A percentile compares a stretch with the other conserved stretches of the same genome.
Conservation (phyloP, 1,140 invertebrate genomes). For the Adoxophyes honmai region DNA sequence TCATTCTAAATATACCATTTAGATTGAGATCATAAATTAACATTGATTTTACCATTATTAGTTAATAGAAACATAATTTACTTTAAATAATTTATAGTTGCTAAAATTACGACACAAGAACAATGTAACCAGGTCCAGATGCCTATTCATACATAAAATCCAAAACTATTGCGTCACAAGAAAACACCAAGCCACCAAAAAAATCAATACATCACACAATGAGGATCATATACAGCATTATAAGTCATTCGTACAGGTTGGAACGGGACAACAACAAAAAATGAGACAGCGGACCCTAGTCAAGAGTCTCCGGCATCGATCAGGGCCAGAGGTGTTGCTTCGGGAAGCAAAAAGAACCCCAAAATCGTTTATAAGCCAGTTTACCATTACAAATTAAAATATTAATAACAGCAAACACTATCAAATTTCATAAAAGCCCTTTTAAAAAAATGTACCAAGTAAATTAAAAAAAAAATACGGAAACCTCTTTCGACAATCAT, state of each 20-base stretch:
- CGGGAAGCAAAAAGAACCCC: constrained; percentile 5
- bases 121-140: constrained; percentile 10
- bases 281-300: constrained; percentile 54
- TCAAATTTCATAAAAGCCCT: constrained; percentile 36
- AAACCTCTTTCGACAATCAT: constrained; percentile 17
- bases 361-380: constrained; percentile 24
- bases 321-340: constrained; percentile 42
- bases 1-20: no score
- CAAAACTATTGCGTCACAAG: constrained; percentile 22
- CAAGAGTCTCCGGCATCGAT: constrained; percentile 71
- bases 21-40: no score
- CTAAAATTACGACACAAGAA: constrained; percentile 13
- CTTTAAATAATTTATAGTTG: no score
- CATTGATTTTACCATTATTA: no score
- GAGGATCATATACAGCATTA: constrained; percentile 51
- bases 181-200: constrained; percentile 42
- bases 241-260: constrained; percentile 47
- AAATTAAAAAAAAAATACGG: neutral
- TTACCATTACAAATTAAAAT: constrained; percentile 22
- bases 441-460: constrained; percentile 2
- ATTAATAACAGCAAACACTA: constrained; percentile 29
- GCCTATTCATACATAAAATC: neutral
- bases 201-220: constrained; percentile 69
- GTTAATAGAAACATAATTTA: no score
- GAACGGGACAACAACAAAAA: constrained; percentile 54